phyloP scores from a whole-genome alignment of 2,113 vertebrate species.

The Paedocypris sp. region DNA sequence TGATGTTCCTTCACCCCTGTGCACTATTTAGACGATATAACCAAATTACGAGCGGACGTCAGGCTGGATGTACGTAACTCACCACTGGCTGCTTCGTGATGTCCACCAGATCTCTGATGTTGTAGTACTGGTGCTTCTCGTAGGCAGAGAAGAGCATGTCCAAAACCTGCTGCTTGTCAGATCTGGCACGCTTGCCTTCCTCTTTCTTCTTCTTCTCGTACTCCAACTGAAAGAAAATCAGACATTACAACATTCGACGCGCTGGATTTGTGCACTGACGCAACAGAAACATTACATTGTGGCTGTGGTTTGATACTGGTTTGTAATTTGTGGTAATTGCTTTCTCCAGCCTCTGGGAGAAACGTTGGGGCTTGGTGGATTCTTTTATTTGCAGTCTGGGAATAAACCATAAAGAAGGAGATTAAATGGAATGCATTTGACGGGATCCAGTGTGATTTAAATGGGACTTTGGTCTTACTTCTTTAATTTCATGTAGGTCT shows the following conservation, averaged over 20 bases:
- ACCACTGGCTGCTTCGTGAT: slow-evolving; percentile 98
- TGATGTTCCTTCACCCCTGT: too few relatives aligned
- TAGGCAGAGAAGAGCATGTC: slow-evolving; percentile 97
- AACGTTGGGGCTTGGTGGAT: slow-evolving; percentile 81
- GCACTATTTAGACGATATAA: too few relatives aligned
- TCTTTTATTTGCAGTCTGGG: slow-evolving; percentile 89
- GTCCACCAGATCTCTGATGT: slow-evolving; percentile 93
- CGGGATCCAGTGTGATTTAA: not conserved
- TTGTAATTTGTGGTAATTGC: slow-evolving; percentile 90
- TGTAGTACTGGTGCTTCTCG: slow-evolving; percentile 96
- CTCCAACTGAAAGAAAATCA: slow-evolving; percentile 61
- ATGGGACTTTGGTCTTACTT: slow-evolving; percentile 67
- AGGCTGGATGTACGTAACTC: slow-evolving; percentile 36
- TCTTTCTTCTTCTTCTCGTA: slow-evolving; percentile 88
- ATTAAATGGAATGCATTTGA: not conserved
- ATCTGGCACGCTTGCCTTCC: slow-evolving; percentile 85
- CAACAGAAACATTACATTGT: slow-evolving; percentile 68
- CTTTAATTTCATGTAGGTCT: slow-evolving; percentile 92
- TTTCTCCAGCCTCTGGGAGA: slow-evolving; percentile 84
- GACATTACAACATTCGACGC: not conserved
- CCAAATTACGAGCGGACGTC: not conserved
- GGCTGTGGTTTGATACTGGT: slow-evolving; percentile 85
- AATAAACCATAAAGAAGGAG: not conserved
- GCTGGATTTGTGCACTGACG: not conserved
- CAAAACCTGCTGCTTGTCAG: slow-evolving; percentile 85